Conservation (phyloP, 2,113 vertebrate genomes). For the Equus quagga region DNA sequence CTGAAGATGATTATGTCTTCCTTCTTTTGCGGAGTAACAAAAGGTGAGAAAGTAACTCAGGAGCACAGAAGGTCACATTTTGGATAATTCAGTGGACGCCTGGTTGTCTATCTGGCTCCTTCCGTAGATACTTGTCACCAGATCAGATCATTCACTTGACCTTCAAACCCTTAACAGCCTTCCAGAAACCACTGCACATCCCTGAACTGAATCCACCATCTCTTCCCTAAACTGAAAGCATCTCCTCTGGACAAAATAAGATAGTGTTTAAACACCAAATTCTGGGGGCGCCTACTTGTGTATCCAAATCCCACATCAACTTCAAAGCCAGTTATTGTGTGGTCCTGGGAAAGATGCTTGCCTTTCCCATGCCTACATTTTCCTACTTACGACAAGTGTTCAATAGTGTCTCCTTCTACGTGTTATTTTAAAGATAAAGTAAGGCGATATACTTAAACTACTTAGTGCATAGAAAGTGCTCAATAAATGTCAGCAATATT, state of each 20-base stretch:
- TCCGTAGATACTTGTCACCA: neutral
- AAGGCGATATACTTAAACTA: neutral
- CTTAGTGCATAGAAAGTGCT: neutral
- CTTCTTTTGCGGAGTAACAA: neutral
- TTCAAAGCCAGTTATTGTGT: neutral
- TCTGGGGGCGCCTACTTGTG: neutral
- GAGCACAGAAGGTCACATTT: neutral
- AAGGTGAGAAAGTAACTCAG: neutral
- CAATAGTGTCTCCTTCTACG: neutral
- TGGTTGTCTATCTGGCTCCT: neutral
- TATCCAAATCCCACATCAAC: neutral
- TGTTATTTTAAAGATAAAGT: slow-evolving; percentile 28
- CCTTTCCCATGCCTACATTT: neutral
- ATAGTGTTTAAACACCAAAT: neutral
- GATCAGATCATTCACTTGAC: neutral
- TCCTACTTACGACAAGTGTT: neutral
- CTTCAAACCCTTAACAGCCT: neutral
- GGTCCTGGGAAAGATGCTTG: neutral
- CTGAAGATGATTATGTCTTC: neutral
- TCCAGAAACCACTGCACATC: neutral
- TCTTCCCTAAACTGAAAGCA: neutral
- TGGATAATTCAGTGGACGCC: neutral
- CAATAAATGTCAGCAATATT: neutral
- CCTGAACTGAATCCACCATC: neutral
- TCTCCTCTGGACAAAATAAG: neutral